phyloP scores from a whole-genome alignment of 2,113 vertebrate species.

The Phyllostomus hastatus region DNA sequence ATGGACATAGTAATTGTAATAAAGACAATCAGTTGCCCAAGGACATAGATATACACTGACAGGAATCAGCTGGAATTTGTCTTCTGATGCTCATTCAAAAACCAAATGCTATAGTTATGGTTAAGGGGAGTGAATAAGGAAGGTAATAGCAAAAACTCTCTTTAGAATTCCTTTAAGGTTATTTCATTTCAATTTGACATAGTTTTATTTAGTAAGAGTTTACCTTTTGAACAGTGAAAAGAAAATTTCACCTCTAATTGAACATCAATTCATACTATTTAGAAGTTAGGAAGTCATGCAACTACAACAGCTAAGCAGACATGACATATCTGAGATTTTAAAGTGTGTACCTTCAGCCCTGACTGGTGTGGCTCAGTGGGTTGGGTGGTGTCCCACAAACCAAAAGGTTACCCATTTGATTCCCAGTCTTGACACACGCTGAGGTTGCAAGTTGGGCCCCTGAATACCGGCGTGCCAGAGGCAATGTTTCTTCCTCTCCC shows the following conservation, averaged over 20 bases:
- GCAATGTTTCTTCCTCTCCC: too few species aligned
- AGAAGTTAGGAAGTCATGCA: not conserved
- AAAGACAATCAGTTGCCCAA: not conserved
- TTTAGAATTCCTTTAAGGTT: not conserved
- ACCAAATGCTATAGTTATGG: not conserved
- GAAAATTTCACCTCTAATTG: not conserved
- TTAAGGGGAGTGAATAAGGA: not conserved
- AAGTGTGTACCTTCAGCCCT: not conserved
- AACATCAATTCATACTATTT: not conserved
- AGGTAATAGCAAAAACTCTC: not conserved
- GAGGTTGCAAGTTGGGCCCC: too few species aligned
- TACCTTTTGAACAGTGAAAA: not conserved
- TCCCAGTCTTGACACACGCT: too few species aligned
- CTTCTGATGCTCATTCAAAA: not conserved
- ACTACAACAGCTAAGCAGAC: not conserved
- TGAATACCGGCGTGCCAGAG: too few species aligned
- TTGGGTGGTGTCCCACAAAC: too few species aligned
- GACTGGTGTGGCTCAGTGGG: too few species aligned
- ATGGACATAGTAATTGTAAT: not conserved
- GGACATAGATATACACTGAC: not conserved
- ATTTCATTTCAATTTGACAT: not conserved
- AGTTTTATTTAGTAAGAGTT: not conserved
- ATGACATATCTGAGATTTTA: not conserved
- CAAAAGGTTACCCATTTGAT: too few species aligned
- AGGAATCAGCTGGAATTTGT: not conserved